Percentiles rank a stretch among this genome's conserved stretches.
These are phyloP conservation scores for Ormyrus rosae DNA, from an alignment of 2,888 invertebrate species.

Conservation along the genomic window DNA sequence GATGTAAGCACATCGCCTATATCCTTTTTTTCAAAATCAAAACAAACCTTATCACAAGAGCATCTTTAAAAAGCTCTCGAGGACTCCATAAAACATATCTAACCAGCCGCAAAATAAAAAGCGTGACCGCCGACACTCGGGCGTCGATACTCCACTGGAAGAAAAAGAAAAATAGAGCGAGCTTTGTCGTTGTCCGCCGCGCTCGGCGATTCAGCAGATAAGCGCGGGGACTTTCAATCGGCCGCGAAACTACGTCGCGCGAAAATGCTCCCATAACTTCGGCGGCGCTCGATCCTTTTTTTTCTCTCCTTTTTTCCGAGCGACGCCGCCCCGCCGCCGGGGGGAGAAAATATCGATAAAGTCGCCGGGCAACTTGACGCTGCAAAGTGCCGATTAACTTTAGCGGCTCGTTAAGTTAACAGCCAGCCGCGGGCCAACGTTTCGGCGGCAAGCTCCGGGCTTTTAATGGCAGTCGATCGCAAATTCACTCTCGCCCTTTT, in stretches of 20 bases:
- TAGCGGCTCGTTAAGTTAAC: constrained; percentile 62
- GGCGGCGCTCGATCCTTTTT: neutral
- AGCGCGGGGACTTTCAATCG: constrained; percentile 45
- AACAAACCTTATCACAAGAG: too few species aligned
- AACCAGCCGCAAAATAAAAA: neutral
- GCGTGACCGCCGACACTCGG: neutral
- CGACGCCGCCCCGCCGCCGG: neutral
- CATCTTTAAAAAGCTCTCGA: too few species aligned
- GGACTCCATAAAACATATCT: too few species aligned
- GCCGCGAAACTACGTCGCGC: constrained; percentile 43
- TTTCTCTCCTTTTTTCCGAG: neutral
- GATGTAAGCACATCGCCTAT: too few species aligned
- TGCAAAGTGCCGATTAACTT: constrained; percentile 62
- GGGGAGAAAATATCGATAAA: constrained; percentile 41
- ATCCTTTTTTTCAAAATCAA: too few species aligned
- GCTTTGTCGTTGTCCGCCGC: constrained; percentile 20
- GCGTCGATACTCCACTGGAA: neutral
- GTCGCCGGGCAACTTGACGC: constrained; percentile 20
- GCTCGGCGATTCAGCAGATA: constrained; percentile 40
- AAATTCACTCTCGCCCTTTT: too few species aligned
- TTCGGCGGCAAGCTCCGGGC: too few species aligned
- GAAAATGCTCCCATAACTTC: constrained; percentile 36
- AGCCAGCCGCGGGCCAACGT: constrained; percentile 14
- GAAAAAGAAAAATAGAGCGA: constrained; percentile 20
- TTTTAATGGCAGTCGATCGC: too few species aligned